Percentiles rank a stretch among this genome's conserved stretches.
Conservation (phyloP, 2,888 invertebrate species). For the Mythimna vitellina region DNA sequence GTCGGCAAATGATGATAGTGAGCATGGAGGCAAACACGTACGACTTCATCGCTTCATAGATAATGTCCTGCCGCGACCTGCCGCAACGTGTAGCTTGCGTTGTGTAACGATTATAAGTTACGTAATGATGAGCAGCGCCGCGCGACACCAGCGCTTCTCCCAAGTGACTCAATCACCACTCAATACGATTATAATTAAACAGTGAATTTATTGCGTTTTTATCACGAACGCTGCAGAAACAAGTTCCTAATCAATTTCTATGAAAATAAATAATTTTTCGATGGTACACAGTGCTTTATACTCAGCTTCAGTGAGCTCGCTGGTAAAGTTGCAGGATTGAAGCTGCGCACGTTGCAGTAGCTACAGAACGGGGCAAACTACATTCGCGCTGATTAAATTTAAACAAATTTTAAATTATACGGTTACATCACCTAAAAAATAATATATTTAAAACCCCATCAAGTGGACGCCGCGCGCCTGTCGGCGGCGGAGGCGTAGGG, state of each 20-base stretch:
- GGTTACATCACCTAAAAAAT: slow-evolving; percentile 57
- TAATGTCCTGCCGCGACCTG: slow-evolving; percentile 50
- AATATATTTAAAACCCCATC: slow-evolving; percentile 58
- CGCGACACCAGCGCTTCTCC: slow-evolving; percentile 32
- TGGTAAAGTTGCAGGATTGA: slow-evolving; percentile 29
- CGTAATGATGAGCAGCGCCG: slow-evolving; percentile 16
- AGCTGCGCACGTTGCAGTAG: slow-evolving; percentile 17
- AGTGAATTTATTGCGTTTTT: slow-evolving; percentile 37
- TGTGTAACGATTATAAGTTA: slow-evolving; percentile 27
- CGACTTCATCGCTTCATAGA: slow-evolving; percentile 41
- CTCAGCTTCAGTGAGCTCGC: slow-evolving; percentile 17
- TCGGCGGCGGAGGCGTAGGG: slow-evolving; percentile 68
- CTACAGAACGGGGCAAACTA: slow-evolving; percentile 20
- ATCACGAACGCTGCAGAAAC: slow-evolving; percentile 26
- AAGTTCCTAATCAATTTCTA: slow-evolving; percentile 38
- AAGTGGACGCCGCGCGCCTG: slow-evolving; percentile 30
- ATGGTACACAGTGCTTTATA: not conserved
- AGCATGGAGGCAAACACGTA: slow-evolving; percentile 25
- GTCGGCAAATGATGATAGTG: slow-evolving; percentile 23
- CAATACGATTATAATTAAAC: slow-evolving; percentile 34
- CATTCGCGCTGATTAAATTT: slow-evolving; percentile 46
- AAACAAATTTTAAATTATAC: slow-evolving; percentile 59
- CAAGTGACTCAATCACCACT: slow-evolving; percentile 23
- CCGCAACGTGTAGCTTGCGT: slow-evolving; percentile 39
- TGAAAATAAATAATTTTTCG: slow-evolving; percentile 31